phyloP scores from a whole-genome alignment of 2,888 invertebrate species.

The Gibbula magus region DNA sequence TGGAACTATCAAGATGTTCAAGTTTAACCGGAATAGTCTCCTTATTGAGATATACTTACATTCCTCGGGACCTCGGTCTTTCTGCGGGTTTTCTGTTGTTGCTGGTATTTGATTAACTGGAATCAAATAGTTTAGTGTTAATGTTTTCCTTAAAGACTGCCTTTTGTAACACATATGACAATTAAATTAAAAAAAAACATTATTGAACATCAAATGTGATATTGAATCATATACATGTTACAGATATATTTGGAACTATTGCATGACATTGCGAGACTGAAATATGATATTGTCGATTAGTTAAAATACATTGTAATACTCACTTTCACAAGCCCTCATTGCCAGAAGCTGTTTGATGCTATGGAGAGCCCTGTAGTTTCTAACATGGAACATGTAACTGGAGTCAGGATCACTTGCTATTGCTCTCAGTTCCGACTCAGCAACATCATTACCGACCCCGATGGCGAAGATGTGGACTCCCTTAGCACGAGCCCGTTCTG shows the following conservation, averaged over 20 bases:
- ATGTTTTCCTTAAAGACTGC: too few species aligned
- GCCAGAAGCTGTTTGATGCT: slow-evolving; percentile 17
- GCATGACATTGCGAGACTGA: too few species aligned
- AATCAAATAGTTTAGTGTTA: too few species aligned
- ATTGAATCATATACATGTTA: too few species aligned
- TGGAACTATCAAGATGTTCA: too few species aligned
- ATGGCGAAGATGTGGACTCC: slow-evolving; percentile 19
- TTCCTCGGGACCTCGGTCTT: neutral
- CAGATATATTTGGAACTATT: too few species aligned
- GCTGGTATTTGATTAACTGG: too few species aligned
- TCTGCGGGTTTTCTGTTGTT: neutral
- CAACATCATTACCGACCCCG: slow-evolving; percentile 16
- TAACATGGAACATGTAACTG: slow-evolving; percentile 1
- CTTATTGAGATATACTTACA: neutral
- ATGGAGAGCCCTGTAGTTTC: neutral
- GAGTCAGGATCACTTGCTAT: slow-evolving; percentile 1
- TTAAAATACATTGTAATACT: neutral
- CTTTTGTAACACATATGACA: too few species aligned
- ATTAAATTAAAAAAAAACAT: too few species aligned
- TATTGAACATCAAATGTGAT: too few species aligned
- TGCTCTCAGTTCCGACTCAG: neutral
- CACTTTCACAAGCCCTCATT: slow-evolving; percentile 20
- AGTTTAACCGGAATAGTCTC: too few species aligned
- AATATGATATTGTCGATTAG: neutral
- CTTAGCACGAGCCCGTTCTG: neutral